Evolutionary conservation across 2,888 invertebrate species (phyloP).

Genomic region (Phragmatobia fuliginosa): DNA sequence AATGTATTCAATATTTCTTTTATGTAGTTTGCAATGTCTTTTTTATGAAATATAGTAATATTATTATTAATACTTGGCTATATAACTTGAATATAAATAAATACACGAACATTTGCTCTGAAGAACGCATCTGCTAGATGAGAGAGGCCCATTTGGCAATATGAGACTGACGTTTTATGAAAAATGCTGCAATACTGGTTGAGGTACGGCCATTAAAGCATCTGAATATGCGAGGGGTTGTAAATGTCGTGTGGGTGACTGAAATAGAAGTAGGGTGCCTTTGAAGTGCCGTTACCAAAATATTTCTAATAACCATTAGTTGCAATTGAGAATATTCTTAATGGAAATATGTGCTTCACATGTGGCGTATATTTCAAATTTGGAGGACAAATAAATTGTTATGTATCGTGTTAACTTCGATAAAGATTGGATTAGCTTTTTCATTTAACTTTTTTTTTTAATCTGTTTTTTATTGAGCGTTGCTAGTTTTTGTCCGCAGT

Average conservation of each 20-base stretch:
- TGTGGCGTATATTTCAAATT: background rate
- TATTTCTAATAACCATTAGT: conserved; percentile 54
- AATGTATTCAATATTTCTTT: too few relatives aligned
- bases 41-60: too few relatives aligned
- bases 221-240: conserved; percentile 79
- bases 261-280: conserved; percentile 70
- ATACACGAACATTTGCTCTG: conserved; percentile 24
- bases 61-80: background rate
- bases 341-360: conserved; percentile 24
- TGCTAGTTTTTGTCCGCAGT: too few relatives aligned
- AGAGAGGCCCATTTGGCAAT: conserved; percentile 56
- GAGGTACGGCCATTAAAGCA: conserved; percentile 72
- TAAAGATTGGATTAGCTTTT: background rate
- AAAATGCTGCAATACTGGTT: conserved; percentile 73
- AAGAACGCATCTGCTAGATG: conserved; percentile 51
- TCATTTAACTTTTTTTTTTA: background rate
- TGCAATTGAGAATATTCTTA: conserved; percentile 26
- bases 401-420: background rate
- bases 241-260: conserved; percentile 67
- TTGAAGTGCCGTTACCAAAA: conserved; percentile 60
- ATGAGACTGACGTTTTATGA: conserved; percentile 72
- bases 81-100: background rate
- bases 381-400: background rate
- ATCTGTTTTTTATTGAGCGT: too few relatives aligned
- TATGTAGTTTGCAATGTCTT: too few relatives aligned